These are phyloP conservation scores for Drosophila nigromelanica DNA, from an alignment of 1,140 invertebrate species.

Conservation along the genomic window DNA sequence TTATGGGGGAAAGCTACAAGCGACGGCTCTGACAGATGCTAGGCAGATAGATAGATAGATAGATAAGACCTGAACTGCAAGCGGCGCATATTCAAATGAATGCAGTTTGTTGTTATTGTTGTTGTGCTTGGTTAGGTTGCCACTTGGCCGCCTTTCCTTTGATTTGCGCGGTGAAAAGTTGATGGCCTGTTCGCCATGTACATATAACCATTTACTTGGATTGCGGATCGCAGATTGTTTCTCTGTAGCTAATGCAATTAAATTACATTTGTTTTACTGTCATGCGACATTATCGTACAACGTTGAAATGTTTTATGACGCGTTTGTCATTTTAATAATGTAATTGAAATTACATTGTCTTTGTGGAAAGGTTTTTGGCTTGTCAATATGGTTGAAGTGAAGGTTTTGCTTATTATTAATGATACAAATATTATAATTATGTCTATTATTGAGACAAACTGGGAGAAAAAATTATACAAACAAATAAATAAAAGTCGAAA, in stretches of 20 bases:
- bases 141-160: conserved; percentile 75
- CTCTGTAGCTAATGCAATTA: conserved; percentile 49
- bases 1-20: conserved; percentile 79
- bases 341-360: conserved; percentile 40
- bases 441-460: not conserved
- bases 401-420: conserved; percentile 36
- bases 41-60: conserved; percentile 60
- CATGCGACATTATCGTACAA: conserved; percentile 48
- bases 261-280: conserved; percentile 62
- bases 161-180: conserved; percentile 71
- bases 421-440: conserved; percentile 9
- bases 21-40: conserved; percentile 73
- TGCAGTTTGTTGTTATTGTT: conserved; percentile 50
- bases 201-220: conserved; percentile 32
- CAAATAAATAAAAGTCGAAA: too few relatives aligned
- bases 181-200: conserved; percentile 30
- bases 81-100: conserved; percentile 75
- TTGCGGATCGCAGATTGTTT: conserved; percentile 38
- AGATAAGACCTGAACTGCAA: conserved; percentile 55
- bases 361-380: conserved; percentile 16
- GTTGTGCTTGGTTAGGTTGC: conserved; percentile 34
- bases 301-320: conserved; percentile 37
- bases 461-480: not conserved
- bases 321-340: conserved; percentile 36
- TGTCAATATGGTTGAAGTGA: conserved; percentile 20